Evolutionary conservation across 2,113 vertebrate genomes (phyloP), one percentile per base, ranked within the genome.

Genomic region (Passer domesticus): DNA sequence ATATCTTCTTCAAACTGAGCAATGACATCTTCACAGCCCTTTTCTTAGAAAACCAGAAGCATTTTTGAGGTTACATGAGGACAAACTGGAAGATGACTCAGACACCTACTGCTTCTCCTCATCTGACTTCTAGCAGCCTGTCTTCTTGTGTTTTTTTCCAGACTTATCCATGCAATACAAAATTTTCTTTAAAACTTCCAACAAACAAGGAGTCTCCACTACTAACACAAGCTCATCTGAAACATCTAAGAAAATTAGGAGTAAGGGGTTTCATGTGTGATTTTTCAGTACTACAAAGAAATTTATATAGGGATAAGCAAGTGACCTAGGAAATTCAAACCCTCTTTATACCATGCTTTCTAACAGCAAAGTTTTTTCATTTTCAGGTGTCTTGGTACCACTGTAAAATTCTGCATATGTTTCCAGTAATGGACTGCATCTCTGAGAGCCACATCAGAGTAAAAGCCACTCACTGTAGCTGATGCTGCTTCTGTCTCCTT

Each of bases 61-160:
- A 19, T 74, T 77, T 62, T 56, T 24, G 18, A 67, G 68, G 60
- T 80, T 78, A 33, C 46, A 16, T 49, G 47, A 84, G 93, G 88
- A 83, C 41, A 80, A 52, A 67, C 27, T 64, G 19, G 20, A 44
- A 89, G 52, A 47, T 93, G 88, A 95, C 72, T 96, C 95, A 93
- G 68, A 53, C 83, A 87, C 56, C 47, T 87, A 83, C 90, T 91
- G 41, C 83, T 86, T 94, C 83, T 94, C 95, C 68, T 70, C 47
- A 75, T 75, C 66, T 92, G 88, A 93, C 86, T 84, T 43, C 35
- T 68, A 89, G 60, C 76, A 72, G 64, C 22, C 83, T 93, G 35
- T 41, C 30, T 85, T 39, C 41, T 43, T 55, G 39, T 59, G 15
- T 7, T 74, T 82, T 62, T 70, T 77, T 43, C 23, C 47, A 90